Percentiles rank a stretch among this genome's conserved stretches.
Evolutionary conservation across 1,140 invertebrate species (phyloP).

Genomic region (Radopholus similis): DNA sequence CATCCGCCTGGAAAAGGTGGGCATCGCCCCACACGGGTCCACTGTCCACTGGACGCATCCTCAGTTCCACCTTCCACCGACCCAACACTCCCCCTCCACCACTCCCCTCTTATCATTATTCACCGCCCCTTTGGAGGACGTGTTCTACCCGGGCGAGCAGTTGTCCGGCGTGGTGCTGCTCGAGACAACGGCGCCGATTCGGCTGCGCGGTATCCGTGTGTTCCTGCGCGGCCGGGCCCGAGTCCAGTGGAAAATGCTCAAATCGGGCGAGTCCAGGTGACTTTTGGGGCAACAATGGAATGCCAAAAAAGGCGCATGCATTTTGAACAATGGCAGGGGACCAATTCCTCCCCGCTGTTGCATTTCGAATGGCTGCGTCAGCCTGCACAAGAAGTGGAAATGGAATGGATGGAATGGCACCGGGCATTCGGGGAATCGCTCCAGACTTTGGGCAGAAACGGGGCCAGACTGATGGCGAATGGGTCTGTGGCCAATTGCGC

Average conservation of each 20-base stretch:
- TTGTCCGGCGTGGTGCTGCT: conserved; percentile 48
- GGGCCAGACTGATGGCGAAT: too few species aligned
- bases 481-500: background rate
- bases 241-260: conserved; percentile 76
- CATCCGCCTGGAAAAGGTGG: conserved; percentile 45
- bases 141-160: conserved; percentile 54
- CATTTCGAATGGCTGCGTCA: too few species aligned
- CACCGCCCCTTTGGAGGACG: conserved; percentile 32
- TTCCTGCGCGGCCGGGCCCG: conserved; percentile 74
- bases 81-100: too few species aligned
- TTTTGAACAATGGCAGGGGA: too few species aligned
- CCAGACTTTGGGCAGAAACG: too few species aligned
- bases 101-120: too few species aligned
- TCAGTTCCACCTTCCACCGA: too few species aligned
- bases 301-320: background rate
- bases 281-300: background rate
- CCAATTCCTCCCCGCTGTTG: too few species aligned
- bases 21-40: background rate
- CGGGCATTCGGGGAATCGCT: too few species aligned
- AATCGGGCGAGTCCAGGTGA: conserved; percentile 69
- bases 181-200: conserved; percentile 56
- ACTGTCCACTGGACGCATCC: background rate
- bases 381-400: too few species aligned
- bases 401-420: too few species aligned
- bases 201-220: conserved; percentile 67